These are phyloP conservation scores for Brachyrhaphis roseni DNA, from an alignment of 2,797 vertebrate species.

Conservation along the genomic window DNA sequence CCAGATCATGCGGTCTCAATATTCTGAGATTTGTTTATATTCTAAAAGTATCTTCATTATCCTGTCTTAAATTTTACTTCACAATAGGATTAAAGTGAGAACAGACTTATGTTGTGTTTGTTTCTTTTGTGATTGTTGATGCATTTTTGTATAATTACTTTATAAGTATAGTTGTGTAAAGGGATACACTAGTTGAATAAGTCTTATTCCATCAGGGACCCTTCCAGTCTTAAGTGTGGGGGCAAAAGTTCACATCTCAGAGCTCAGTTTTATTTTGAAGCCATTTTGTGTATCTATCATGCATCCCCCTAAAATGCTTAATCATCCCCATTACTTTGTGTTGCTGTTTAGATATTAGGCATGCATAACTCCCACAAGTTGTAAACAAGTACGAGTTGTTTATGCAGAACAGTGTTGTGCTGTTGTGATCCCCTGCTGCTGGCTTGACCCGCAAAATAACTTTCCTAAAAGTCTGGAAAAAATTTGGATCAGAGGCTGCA, in stretches of 20 bases:
- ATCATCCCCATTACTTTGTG: conserved; percentile 34
- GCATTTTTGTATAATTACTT: not conserved
- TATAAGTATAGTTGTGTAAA: not conserved
- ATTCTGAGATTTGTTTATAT: not conserved
- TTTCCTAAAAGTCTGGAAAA: conserved; percentile 32
- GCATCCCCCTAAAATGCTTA: conserved; percentile 22
- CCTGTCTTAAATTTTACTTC: not conserved
- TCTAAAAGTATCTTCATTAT: not conserved
- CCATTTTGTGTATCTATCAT: conserved; percentile 16
- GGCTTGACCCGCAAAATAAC: conserved; percentile 45
- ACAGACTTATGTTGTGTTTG: not conserved
- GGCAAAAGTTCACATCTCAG: not conserved
- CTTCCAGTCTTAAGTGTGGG: not conserved
- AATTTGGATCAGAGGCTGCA: conserved; percentile 29
- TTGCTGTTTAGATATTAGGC: conserved; percentile 22
- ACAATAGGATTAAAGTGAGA: not conserved
- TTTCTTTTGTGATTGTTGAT: not conserved
- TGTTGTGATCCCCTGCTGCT: conserved; percentile 43
- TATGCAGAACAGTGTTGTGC: conserved; percentile 43
- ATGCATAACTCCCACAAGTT: conserved; percentile 5
- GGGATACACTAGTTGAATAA: not conserved
- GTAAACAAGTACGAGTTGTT: conserved; percentile 67
- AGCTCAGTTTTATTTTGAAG: not conserved
- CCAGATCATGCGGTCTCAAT: not conserved
- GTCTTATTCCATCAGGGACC: not conserved